These are phyloP conservation scores for Brachionus manjavacas DNA, from an alignment of 1,140 invertebrate genomes.

Conservation along the genomic window DNA sequence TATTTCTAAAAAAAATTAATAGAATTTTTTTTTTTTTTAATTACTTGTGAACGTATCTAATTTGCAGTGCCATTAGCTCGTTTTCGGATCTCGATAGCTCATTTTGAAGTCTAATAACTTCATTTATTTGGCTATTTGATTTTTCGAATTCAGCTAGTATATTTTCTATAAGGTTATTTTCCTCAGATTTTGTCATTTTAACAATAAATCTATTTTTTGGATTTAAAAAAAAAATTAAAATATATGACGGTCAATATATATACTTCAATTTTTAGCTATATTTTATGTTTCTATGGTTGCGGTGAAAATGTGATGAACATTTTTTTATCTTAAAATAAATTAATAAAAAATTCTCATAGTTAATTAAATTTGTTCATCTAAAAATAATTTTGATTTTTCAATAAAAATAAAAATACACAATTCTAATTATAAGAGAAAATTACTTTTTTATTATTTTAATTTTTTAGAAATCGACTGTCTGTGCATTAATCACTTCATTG, in stretches of 20 bases:
- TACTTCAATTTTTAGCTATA: neutral
- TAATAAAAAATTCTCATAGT: neutral
- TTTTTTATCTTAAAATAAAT: neutral
- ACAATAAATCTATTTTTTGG: too few relatives aligned
- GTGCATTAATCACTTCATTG: too few relatives aligned
- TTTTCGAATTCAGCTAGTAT: constrained; percentile 24
- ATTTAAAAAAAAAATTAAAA: neutral
- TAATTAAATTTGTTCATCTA: neutral
- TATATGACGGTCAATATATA: neutral
- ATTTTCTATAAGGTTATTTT: neutral
- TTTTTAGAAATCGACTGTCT: too few relatives aligned
- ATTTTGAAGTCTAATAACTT: neutral
- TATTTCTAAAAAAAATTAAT: neutral
- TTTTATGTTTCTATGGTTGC: neutral
- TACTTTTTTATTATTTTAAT: too few relatives aligned
- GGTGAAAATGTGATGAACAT: neutral
- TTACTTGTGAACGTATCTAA: constrained; percentile 34
- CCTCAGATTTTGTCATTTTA: neutral
- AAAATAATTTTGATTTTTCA: too few relatives aligned
- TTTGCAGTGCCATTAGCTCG: constrained; percentile 6
- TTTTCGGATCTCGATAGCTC: neutral
- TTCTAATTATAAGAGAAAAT: too few relatives aligned
- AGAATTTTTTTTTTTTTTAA: neutral
- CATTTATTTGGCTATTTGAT: constrained; percentile 13
- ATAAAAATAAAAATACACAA: too few relatives aligned